Evolutionary conservation across 1,140 invertebrate genomes (phyloP), one percentile per base, ranked within the genome.

Genomic region (Drosophila littoralis): DNA sequence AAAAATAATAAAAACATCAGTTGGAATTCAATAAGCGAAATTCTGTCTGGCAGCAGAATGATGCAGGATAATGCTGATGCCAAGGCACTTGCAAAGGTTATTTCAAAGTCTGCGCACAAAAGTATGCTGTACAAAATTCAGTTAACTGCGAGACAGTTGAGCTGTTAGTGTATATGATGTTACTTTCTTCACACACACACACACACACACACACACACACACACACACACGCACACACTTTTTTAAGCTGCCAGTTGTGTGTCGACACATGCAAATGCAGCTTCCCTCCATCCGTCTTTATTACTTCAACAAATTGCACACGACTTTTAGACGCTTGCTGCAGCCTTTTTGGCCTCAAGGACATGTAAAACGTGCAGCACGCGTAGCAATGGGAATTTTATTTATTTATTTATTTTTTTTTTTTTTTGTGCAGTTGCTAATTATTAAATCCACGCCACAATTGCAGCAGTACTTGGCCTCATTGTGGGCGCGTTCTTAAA

Each of bases 91-190:
- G 32, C 42, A 74, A 60, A 75, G 51, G 75, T 84, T 81, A 67
- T 78, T 79, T 89, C 77, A 75, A 86, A 89, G 76, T 72, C 76
- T 83, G 76, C 83, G 76, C 83, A 86, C 71, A 66, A 86, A 88
- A 70, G 55, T 88, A 75, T 68, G 72, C 76, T 83, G 51, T 64
- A 77, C 79, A 82, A 57, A 57, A 69, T 71, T 45, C 40, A 36
- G 32, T 57, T 48, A 64, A 64, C 15, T 60, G 58, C 40, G 57
- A 36, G 8, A 38, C 33, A 54, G 45, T 32, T n/a, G 48, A n/a
- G 6, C 33, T 52, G 50, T 55, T 38, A 55, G 52, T 40, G 5
- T 33, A 43, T 59, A 7, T 33, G 36, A 54, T 15, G 38, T 15
- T 48, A 13, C n/a, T 60, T 36, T 33, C 33, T 40, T 33, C 8